Conservation (phyloP, 2,113 vertebrate species). For the Lamprotornis superbus region DNA sequence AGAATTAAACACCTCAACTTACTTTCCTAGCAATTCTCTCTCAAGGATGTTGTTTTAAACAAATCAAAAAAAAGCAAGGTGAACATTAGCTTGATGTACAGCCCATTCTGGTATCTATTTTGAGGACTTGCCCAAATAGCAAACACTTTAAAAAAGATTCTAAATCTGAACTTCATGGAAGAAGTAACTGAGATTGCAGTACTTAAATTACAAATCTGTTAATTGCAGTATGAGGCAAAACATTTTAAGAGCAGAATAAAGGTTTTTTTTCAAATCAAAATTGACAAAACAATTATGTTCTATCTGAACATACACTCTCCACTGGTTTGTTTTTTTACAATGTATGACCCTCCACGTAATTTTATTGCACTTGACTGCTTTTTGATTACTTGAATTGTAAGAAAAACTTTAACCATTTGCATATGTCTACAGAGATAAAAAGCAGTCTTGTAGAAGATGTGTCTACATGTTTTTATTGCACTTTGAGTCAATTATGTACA, state of each 20-base stretch:
- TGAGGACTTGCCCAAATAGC: not conserved
- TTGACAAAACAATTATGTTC: not conserved
- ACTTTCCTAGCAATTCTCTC: not conserved
- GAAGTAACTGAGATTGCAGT: not conserved
- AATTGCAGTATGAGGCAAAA: not conserved
- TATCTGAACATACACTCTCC: not conserved
- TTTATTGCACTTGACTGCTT: not conserved
- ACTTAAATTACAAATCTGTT: not conserved
- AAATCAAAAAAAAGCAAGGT: not conserved
- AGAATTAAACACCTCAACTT: not conserved
- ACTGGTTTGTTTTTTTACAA: fast-evolving
- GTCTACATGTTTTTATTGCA: not conserved
- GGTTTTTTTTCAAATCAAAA: not conserved
- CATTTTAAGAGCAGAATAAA: not conserved
- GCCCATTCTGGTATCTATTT: not conserved
- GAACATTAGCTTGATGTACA: not conserved
- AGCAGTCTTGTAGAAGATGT: not conserved
- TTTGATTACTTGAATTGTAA: not conserved
- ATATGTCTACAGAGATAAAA: not conserved
- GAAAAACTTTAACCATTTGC: not conserved
- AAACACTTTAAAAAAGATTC: not conserved
- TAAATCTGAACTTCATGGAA: not conserved
- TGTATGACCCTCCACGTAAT: not conserved
- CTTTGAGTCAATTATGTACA: not conserved
- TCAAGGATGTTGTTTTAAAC: not conserved